Evolutionary conservation across 2,888 invertebrate genomes (phyloP).

Genomic region (Platerodrilus igneus): DNA sequence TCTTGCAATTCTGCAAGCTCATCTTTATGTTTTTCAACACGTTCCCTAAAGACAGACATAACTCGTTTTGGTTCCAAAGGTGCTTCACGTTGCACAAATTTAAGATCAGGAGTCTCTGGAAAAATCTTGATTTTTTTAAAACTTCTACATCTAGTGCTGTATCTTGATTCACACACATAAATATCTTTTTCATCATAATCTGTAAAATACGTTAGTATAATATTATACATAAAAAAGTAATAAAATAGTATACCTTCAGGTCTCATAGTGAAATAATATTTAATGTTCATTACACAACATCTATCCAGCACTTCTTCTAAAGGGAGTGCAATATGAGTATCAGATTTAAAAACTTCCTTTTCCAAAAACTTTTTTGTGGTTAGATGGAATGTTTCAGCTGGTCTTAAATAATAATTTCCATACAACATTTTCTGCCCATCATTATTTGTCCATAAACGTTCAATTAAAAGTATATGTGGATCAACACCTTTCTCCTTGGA

Average conservation of each 20-base stretch:
- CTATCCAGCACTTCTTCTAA: constrained; percentile 80
- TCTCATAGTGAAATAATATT: constrained; percentile 86
- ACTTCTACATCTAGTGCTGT: constrained; percentile 76
- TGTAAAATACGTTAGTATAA: constrained; percentile 30
- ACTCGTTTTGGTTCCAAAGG: constrained; percentile 80
- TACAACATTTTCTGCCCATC: constrained; percentile 83
- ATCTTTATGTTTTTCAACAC: constrained; percentile 85
- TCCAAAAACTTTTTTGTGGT: constrained; percentile 93
- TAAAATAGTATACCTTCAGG: constrained; percentile 62
- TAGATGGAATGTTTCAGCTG: constrained; percentile 94
- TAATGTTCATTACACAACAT: constrained; percentile 91
- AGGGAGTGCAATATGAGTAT: constrained; percentile 77
- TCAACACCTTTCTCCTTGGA: constrained; percentile 58
- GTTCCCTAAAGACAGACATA: constrained; percentile 88
- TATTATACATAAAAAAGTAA: not conserved
- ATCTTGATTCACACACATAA: constrained; percentile 94
- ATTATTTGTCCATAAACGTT: constrained; percentile 81
- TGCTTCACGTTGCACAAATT: constrained; percentile 64
- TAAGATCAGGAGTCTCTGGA: constrained; percentile 61
- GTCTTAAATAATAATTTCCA: constrained; percentile 87
- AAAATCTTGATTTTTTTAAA: constrained; percentile 92
- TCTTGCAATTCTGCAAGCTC: constrained; percentile 81
- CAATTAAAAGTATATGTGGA: constrained; percentile 78
- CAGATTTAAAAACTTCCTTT: constrained; percentile 95
- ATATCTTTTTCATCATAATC: constrained; percentile 88